Conservation (phyloP, 2,797 vertebrate species). For the Squalus acanthias region DNA sequence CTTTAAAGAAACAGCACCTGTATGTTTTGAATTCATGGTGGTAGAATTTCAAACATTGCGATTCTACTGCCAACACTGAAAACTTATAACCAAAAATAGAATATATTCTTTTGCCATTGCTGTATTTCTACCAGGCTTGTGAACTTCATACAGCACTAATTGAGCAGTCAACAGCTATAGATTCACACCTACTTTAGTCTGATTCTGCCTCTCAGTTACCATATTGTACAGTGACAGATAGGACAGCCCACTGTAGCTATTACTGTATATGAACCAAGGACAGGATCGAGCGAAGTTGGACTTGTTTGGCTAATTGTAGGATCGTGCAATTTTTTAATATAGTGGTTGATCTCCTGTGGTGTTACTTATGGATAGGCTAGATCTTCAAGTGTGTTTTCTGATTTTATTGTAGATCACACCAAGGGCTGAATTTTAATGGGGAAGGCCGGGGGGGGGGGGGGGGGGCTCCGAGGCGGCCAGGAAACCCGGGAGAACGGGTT, state of each 20-base stretch:
- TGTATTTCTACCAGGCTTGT: background rate
- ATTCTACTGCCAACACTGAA: background rate
- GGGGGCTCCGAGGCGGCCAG: no score
- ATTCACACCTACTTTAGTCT: background rate
- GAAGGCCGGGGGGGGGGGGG: no score
- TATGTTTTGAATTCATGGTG: background rate
- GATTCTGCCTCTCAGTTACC: background rate
- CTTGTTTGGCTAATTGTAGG: background rate
- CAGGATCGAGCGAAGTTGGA: background rate
- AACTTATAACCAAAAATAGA: background rate
- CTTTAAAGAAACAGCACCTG: background rate
- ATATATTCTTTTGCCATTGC: background rate
- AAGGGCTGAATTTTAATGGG: no score
- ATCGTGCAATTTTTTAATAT: background rate
- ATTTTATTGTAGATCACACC: no score
- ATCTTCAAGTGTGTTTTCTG: no score
- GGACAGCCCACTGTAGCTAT: background rate
- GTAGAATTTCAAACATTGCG: background rate
- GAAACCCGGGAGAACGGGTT: no score
- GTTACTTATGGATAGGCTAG: no score
- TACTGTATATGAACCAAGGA: background rate
- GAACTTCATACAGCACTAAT: background rate
- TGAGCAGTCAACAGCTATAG: background rate
- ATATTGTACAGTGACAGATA: background rate
- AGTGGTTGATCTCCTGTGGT: no score